Conservation (phyloP, 2,888 invertebrate genomes). For the Blastobasis adustella region DNA sequence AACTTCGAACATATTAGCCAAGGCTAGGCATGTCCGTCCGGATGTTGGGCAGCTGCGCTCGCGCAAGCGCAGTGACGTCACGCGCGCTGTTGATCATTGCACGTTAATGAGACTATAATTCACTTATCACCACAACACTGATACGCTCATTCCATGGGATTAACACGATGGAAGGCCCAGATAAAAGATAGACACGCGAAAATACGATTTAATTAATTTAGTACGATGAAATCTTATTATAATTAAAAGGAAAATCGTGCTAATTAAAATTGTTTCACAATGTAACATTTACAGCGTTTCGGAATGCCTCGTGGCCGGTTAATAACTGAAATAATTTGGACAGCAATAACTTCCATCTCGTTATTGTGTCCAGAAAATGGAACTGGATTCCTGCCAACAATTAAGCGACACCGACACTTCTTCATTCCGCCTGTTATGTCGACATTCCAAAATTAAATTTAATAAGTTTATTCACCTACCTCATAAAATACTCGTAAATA, state of each 20-base stretch:
- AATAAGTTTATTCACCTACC: slow-evolving; percentile 44
- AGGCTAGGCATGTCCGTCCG: slow-evolving; percentile 10
- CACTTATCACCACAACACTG: too few relatives aligned
- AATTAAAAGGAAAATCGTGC: too few relatives aligned
- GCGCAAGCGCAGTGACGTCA: slow-evolving; percentile 10
- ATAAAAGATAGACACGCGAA: too few relatives aligned
- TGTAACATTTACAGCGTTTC: too few relatives aligned
- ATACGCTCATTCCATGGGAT: too few relatives aligned
- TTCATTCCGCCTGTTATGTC: slow-evolving; percentile 24
- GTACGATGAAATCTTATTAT: too few relatives aligned
- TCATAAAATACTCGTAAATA: slow-evolving; percentile 9
- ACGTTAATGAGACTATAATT: too few relatives aligned
- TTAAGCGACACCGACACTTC: slow-evolving; percentile 32
- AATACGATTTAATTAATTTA: too few relatives aligned
- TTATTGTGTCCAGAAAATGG: slow-evolving; percentile 4
- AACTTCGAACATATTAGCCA: slow-evolving; percentile 3
- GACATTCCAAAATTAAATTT: slow-evolving; percentile 28
- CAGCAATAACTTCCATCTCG: slow-evolving; percentile 7
- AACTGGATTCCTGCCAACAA: slow-evolving; percentile 31
- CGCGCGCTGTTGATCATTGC: not conserved
- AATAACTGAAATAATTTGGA: too few relatives aligned
- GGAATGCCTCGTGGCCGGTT: too few relatives aligned
- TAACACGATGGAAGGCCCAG: too few relatives aligned
- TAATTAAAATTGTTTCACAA: too few relatives aligned
- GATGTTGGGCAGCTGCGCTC: slow-evolving; percentile 9